Evolutionary conservation across 2,888 invertebrate species (phyloP).

Genomic region (Drosophila atroscutellata): DNA sequence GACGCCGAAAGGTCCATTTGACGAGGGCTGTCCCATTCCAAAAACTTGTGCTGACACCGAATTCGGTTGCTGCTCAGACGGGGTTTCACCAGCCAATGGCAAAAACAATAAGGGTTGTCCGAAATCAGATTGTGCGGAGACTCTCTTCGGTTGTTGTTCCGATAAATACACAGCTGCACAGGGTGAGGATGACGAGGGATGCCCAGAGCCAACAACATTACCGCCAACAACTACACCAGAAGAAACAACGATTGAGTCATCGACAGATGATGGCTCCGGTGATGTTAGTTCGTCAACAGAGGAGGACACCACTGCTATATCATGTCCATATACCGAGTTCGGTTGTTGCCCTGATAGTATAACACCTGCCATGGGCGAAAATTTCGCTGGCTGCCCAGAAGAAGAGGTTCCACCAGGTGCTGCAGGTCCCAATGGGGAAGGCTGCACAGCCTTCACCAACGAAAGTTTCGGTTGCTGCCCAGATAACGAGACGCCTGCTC

Average conservation of each 20-base stretch:
- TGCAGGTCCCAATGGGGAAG: constrained; percentile 89
- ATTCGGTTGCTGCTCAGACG: constrained; percentile 93
- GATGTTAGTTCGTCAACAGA: constrained; percentile 45
- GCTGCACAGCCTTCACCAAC: constrained; percentile 90
- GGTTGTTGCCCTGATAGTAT: constrained; percentile 91
- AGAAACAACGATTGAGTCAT: constrained; percentile 39
- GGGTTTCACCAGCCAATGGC: constrained; percentile 91
- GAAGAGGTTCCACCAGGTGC: constrained; percentile 85
- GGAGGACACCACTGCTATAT: constrained; percentile 68
- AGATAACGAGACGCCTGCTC: constrained; percentile 93
- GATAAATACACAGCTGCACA: constrained; percentile 91
- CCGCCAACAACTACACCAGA: constrained; percentile 75
- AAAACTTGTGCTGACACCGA: constrained; percentile 91
- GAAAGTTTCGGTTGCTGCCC: constrained; percentile 94
- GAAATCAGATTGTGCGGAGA: constrained; percentile 89
- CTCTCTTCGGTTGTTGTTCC: constrained; percentile 94
- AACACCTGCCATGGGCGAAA: constrained; percentile 88
- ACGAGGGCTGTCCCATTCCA: constrained; percentile 90
- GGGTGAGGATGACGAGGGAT: constrained; percentile 93
- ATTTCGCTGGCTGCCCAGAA: constrained; percentile 79
- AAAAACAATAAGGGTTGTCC: constrained; percentile 91
- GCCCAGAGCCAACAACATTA: constrained; percentile 88
- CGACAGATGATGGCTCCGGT: constrained; percentile 65
- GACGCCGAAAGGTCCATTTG: constrained; percentile 92
- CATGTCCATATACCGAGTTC: constrained; percentile 84